Evolutionary conservation across 2,888 invertebrate species (phyloP).

Genomic region (Tenthredo amoena): DNA sequence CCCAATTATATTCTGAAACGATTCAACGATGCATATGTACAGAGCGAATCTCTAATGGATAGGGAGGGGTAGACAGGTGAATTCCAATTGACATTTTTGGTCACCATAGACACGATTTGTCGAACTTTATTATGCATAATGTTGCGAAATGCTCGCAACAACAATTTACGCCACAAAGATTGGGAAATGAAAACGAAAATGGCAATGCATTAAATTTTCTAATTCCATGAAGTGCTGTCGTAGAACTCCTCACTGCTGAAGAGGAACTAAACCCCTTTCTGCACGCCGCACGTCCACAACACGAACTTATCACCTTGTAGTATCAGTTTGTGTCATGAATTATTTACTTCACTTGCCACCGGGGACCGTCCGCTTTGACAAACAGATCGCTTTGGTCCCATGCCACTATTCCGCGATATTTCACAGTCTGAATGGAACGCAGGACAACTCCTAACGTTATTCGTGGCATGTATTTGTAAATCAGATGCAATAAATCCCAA

Average conservation of each 20-base stretch:
- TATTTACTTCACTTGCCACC: slow-evolving; percentile 32
- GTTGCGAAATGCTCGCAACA: too few species aligned
- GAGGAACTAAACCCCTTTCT: background rate
- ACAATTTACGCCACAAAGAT: too few species aligned
- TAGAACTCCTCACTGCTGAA: background rate
- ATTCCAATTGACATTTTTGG: too few species aligned
- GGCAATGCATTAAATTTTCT: background rate
- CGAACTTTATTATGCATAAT: too few species aligned
- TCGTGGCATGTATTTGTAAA: background rate
- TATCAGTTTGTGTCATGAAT: slow-evolving; percentile 39
- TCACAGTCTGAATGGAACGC: slow-evolving; percentile 9
- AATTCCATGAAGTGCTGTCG: background rate
- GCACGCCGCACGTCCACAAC: slow-evolving; percentile 7
- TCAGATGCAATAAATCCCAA: background rate
- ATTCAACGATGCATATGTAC: background rate
- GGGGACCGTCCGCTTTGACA: slow-evolving; percentile 30
- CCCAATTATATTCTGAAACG: background rate
- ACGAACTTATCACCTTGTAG: slow-evolving; percentile 29
- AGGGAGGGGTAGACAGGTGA: too few species aligned
- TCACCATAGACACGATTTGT: too few species aligned
- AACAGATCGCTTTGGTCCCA: slow-evolving; percentile 33
- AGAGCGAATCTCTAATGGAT: too few species aligned
- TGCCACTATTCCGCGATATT: slow-evolving; percentile 31
- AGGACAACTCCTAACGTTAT: background rate
- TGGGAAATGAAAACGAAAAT: too few species aligned